Conservation (phyloP, 2,888 invertebrate species). For the Watsonalla binaria region DNA sequence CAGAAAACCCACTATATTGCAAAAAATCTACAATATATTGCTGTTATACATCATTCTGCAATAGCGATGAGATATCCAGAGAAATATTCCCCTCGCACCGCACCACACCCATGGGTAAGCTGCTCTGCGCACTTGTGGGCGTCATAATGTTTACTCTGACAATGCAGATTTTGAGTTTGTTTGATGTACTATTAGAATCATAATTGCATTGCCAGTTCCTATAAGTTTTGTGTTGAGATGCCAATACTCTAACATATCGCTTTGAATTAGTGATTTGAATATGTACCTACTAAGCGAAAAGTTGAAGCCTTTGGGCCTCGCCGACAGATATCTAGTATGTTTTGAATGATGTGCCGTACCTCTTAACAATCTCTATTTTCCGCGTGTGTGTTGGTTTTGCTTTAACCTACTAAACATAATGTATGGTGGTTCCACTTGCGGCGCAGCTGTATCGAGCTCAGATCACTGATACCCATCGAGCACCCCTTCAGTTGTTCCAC, state of each 20-base stretch:
- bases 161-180: conserved; percentile 69
- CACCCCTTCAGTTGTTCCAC: conserved; percentile 90
- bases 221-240: conserved; percentile 75
- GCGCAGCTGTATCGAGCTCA: conserved; percentile 87
- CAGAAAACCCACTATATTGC: conserved; percentile 67
- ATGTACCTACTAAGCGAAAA: conserved; percentile 66
- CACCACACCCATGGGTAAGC: conserved; percentile 62
- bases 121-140: conserved; percentile 50
- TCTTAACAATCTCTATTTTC: conserved; percentile 67
- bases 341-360: conserved; percentile 69
- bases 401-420: conserved; percentile 80
- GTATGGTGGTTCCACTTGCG: conserved; percentile 75
- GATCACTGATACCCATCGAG: conserved; percentile 86
- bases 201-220: conserved; percentile 65
- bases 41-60: conserved; percentile 70
- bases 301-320: conserved; percentile 32
- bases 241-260: conserved; percentile 71
- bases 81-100: conserved; percentile 50
- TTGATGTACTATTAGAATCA: conserved; percentile 68
- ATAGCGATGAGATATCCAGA: conserved; percentile 57
- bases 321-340: conserved; percentile 47
- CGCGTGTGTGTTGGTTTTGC: conserved; percentile 77
- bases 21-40: conserved; percentile 59
- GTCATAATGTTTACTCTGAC: conserved; percentile 55
- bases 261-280: conserved; percentile 72